Base-by-base conservation (phyloP, 1,140 invertebrate species). In the Trinorchestia longiramus region DNA sequence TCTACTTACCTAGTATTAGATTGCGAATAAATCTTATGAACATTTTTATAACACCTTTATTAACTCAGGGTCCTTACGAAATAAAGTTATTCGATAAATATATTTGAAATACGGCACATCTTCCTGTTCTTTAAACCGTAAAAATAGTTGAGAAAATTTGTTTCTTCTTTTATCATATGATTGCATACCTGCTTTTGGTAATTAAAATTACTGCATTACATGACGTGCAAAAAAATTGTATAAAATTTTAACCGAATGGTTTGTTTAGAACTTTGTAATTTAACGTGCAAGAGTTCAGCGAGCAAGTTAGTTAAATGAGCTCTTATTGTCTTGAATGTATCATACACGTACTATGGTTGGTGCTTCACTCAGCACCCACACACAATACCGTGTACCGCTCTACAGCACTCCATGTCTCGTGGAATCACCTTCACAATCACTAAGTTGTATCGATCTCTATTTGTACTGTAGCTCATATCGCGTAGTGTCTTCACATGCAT, bases 371-470 rank as follows among this genome's bases (percentile, higher is more conserved):
- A 77, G 15, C 62, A 77, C 62, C 62, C n/a, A 23, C 62, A 77
- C 62, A 77, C 11, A 77, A 77, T 44, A 91, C 28, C 41, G 88
- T 41, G 88, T 91, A 91, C 88, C 41, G 41, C 88, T 91, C 88
- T 42, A 15, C 41, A 91, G 88, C 43, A 77, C 62, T 77, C 62
- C 62, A 77, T 77, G 62, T 77, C 62, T 77, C 62, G 62, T 77
- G 62, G 62, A 77, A 91, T 91, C 88, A 91, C 88, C 88, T 42
- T 91, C 41, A 91, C 88, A 91, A 91, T 91, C 88, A 91, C 88
- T 91, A 91, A 42, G 43, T 42, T 91, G 43, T 91, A 91, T 42
- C 88, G 88, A 91, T 91, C 88, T 91, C 88, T 91, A 42, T 42
- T 43, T 42, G 43, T 91, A 91, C 41, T 42, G 43, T 91, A 91